Base-by-base conservation (phyloP, 2,888 invertebrate genomes). In the Pachliopta kotzebuea region DNA sequence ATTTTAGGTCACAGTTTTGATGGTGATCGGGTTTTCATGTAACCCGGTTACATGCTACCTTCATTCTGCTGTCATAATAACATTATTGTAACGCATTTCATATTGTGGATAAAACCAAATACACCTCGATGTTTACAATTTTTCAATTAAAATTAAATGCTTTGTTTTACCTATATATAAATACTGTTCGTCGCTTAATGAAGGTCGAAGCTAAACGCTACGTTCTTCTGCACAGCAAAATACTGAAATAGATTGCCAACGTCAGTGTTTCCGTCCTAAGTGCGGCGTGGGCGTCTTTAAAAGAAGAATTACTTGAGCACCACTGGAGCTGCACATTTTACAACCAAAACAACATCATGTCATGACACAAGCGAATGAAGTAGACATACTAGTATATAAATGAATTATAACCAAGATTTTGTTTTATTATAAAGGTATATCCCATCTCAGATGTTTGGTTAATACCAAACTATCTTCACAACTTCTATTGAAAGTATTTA, bases 251-350 rank as follows among this genome's bases (percentile, higher is more conserved):
- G 50, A 20, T 21, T 52, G 50, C 50, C 21, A 52, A 21, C 50
- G 20, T n/a, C 50, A 52, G 23, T 52, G 50, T 21, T 52, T 52
- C 50, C 50, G 21, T 52, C 50, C 21, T n/a, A 45, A 45, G 45
- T 20, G 21, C 21, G 50, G n/a, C 21, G 50, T 52, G 21, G 50
- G 50, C 50, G 50, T 23, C 50, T n/a, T 52, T n/a, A 49, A 49
- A n/a, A 57, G 18, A 42, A 57, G 42, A 57, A 45, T 45, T 45
- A 45, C 18, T 45, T 45, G 45, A 45, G 45, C 45, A 45, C 45
- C 45, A 45, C 45, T 45, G 11, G 45, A 45, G 18, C 0, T n/a
- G 45, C n/a, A n/a, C 45, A 45, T 45, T 45, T 45, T 18, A n/a
- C 45, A 4, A 45, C 8, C 45, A 45, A 45, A 45, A 45, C 45